A percentile compares a stretch with the other conserved stretches of the same genome.
Conservation (phyloP, 92 coral and sea anemone species). For the Epizoanthus fatuus region DNA sequence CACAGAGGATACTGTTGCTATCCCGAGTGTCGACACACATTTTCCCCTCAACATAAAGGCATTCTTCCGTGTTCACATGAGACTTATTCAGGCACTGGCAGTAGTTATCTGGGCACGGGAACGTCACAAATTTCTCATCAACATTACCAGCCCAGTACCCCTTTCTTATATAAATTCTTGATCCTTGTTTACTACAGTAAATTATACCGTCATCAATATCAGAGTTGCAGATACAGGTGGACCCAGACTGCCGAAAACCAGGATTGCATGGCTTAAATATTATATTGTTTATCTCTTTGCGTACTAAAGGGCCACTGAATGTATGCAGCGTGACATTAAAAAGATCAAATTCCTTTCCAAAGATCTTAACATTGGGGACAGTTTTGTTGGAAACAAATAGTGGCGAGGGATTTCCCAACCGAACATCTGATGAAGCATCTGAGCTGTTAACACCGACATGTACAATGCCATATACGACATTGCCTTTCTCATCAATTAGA, state of each 20-base stretch:
- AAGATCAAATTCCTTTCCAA: slow-evolving; percentile 61
- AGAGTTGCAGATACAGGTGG: slow-evolving; percentile 78
- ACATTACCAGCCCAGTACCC: slow-evolving; percentile 95
- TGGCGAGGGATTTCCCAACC: slow-evolving; percentile 71
- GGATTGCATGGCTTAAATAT: slow-evolving; percentile 80
- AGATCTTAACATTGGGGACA: slow-evolving; percentile 58
- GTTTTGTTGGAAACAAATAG: slow-evolving; percentile 74
- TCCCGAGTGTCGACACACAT: slow-evolving; percentile 67
- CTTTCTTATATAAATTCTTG: slow-evolving; percentile 71
- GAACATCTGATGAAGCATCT: slow-evolving; percentile 28
- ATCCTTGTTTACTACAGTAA: slow-evolving; percentile 78
- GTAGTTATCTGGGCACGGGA: slow-evolving; percentile 85
- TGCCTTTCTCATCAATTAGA: slow-evolving; percentile 82
- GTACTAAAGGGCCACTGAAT: slow-evolving; percentile 71
- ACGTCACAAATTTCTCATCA: slow-evolving; percentile 72
- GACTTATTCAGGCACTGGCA: slow-evolving; percentile 70
- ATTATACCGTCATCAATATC: slow-evolving; percentile 69
- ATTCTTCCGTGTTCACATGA: slow-evolving; percentile 51
- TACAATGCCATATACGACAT: slow-evolving; percentile 81
- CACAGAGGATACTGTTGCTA: slow-evolving; percentile 83
- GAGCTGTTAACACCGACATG: slow-evolving; percentile 45
- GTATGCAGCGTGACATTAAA: slow-evolving; percentile 78
- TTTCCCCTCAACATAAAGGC: slow-evolving; percentile 48
- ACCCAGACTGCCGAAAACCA: slow-evolving; percentile 68
- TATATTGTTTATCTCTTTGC: slow-evolving; percentile 54